Conservation (phyloP, 2,888 invertebrate genomes). For the Netelia virgata region DNA sequence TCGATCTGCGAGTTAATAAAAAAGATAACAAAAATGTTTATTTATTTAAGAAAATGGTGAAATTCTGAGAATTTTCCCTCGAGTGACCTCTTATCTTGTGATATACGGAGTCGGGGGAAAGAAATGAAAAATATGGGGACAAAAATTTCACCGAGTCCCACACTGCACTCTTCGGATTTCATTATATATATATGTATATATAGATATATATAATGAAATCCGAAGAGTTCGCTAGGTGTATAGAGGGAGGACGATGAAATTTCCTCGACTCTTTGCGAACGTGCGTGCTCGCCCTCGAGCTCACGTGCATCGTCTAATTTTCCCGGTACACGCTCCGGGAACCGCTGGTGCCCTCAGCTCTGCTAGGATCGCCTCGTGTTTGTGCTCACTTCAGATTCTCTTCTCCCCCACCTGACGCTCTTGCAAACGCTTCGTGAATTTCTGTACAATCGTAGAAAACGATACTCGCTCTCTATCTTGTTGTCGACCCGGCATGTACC, state of each 20-base stretch:
- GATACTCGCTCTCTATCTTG: not conserved
- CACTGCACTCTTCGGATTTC: too few relatives aligned
- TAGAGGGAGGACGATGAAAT: conserved; percentile 39
- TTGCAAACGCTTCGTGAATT: conserved; percentile 38
- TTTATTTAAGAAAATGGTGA: too few relatives aligned
- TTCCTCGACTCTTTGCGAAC: conserved; percentile 58
- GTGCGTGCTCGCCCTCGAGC: conserved; percentile 77
- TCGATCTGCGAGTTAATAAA: too few relatives aligned
- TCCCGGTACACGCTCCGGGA: conserved; percentile 72
- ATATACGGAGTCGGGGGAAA: too few relatives aligned
- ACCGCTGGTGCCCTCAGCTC: conserved; percentile 7
- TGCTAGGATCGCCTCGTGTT: conserved; percentile 26
- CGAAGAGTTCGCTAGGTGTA: conserved; percentile 12
- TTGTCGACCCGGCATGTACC: conserved; percentile 1
- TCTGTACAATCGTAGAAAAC: not conserved
- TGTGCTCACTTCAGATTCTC: conserved; percentile 36
- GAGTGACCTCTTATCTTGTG: too few relatives aligned
- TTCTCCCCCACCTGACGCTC: conserved; percentile 7
- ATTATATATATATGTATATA: not conserved
- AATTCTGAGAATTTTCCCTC: too few relatives aligned
- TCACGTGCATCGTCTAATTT: conserved; percentile 80
- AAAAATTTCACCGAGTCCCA: not conserved
- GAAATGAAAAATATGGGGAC: too few relatives aligned
- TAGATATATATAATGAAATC: not conserved
- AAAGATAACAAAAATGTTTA: too few relatives aligned